Base-by-base conservation (phyloP, 2,888 invertebrate species). In the Pegoplata infirma region DNA sequence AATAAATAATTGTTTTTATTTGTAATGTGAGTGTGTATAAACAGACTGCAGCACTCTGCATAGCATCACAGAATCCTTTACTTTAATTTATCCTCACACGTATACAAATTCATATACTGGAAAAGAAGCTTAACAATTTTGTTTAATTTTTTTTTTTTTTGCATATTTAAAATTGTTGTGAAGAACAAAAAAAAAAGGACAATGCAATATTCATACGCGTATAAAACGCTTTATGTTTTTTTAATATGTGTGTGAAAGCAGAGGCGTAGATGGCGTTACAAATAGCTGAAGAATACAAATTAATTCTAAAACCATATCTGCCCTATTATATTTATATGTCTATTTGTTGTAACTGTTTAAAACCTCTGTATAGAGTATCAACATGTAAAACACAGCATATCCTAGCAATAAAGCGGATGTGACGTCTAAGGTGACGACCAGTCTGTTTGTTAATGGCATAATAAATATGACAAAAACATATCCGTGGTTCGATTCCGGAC, bases 1-100 rank as follows among this genome's bases (percentile, higher is more conserved):
- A 82, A 81, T 81, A 76, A 82, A 81, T 80, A 77, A 82, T 82
- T 81, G 66, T 64, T 63, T 75, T 71, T 67, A 69, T 61, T 71
- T 67, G 63, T 58, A 49, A 63, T 51, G 46, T n/a, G n/a, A n/a
- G n/a, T n/a, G n/a, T n/a, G n/a, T 21, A 63, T 25, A 25, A 6
- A 12, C 58, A 19, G 28, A 51, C 49, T 25, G 17, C 12, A n/a
- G 6, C 28, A 17, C 14, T 7, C 14, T 8, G 8, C 61, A 59
- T 19, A n/a, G n/a, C n/a, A n/a, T n/a, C 28, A 32, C 36, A 56
- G 40, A 58, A 16, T 59, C 51, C 44, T 59, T 58, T n/a, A n/a
- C 58, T 28, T 53, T 58, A 73, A 66, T 66, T 66, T 73, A 66
- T 66, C 44, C 59, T 73, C 51, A 66, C 44, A 59, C 58, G 49